Base-by-base conservation (phyloP, 2,797 vertebrate genomes). In the Phoxinus dragarum region DNA sequence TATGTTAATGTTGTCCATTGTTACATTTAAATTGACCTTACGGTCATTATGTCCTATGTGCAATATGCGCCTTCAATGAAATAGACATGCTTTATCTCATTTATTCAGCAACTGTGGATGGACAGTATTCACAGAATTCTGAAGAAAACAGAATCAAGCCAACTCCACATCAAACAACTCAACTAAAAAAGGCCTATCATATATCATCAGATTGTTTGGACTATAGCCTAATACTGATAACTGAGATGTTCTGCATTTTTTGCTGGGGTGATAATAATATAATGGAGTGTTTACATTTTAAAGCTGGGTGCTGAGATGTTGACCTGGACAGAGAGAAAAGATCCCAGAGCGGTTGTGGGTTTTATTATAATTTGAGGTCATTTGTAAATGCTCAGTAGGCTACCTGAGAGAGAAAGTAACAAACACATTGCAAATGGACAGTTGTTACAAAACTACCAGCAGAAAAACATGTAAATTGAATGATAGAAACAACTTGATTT, bases 1-100 rank as follows among this genome's bases (percentile, higher is more conserved):
- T 80, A 69, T 54, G 64, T 34, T 68, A 81, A 69, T 52, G 38
- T 10, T 49, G 23, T 11, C 76, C 23, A 52, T 80, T 67, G 42
- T 80, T 49, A 71, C 47, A 19, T 31, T n/a, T 54, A 54, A 81
- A 56, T 71, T 6, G 23, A 36, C 44, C 12, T 19, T 27, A 36
- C 4, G 8, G 11, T n/a, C 27, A 49, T 16, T 5, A 49, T n/a
- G 69, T 5, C 19, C 17, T 27, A 38, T 9, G 5, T 81, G 66
- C 34, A 81, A 12, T 38, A 6, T 54, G 44, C 6, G 14, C 14
- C 17, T 69, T 3, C 44, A n/a, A 4, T 14, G 2, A 80, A 27
- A 47, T 7, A 9, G 10, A 47, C 27, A 49, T 68, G 6, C n/a
- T 68, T 49, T 36, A 49, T 5, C 19, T 68, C 8, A 8, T 59